Evolutionary conservation across 2,797 vertebrate species (phyloP).

Genomic region (Sebastes baramenuke): DNA sequence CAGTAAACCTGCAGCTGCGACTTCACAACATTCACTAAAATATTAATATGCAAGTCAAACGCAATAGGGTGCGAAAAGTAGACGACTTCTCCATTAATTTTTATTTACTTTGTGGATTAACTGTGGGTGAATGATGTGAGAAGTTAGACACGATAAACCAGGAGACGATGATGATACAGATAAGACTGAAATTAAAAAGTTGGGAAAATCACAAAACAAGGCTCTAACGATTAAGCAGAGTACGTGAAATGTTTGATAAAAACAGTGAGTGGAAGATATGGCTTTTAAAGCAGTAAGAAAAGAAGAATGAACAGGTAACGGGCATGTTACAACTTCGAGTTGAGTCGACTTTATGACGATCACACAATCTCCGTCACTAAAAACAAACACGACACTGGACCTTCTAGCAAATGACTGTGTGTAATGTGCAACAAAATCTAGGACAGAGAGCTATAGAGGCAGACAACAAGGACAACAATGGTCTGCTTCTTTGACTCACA

Average conservation of each 20-base stretch:
- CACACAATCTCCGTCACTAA: neutral
- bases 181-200: neutral
- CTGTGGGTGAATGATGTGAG: neutral
- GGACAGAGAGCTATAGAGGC: neutral
- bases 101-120: conserved; percentile 19
- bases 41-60: conserved; percentile 32
- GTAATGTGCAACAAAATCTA: neutral
- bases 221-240: neutral
- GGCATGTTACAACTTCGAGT: neutral
- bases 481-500: neutral
- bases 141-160: conserved; percentile 1
- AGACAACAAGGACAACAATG: neutral
- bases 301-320: neutral
- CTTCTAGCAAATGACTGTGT: neutral
- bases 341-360: neutral
- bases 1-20: conserved; percentile 11
- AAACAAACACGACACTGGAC: neutral
- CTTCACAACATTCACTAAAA: conserved; percentile 15
- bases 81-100: conserved; percentile 16
- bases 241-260: neutral
- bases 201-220: neutral
- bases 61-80: conserved; percentile 11
- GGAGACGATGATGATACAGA: neutral
- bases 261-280: neutral
- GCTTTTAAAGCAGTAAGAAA: neutral